Conservation (phyloP, 1,140 invertebrate species). For the Neodiprion fabricii region DNA sequence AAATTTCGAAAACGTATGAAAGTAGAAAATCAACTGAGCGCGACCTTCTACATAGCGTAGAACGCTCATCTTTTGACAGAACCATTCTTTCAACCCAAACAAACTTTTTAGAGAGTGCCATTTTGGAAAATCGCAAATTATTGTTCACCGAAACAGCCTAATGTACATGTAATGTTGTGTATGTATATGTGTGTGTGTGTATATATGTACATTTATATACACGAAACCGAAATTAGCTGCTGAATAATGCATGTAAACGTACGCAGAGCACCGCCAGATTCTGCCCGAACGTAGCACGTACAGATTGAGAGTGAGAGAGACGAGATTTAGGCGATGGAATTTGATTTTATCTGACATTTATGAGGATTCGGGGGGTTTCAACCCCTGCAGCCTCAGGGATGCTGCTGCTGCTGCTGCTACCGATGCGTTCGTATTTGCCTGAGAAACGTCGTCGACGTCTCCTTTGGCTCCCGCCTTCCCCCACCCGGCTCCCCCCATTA, state of each 20-base stretch:
- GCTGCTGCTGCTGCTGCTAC: slow-evolving; percentile 4
- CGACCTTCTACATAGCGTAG: no score
- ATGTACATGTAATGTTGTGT: no score
- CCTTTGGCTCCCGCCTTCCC: slow-evolving; percentile 36
- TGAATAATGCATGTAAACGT: slow-evolving; percentile 54
- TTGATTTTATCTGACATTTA: slow-evolving; percentile 56
- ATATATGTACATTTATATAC: no score
- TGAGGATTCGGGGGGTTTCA: slow-evolving; percentile 37
- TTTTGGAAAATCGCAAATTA: no score
- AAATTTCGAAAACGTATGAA: no score
- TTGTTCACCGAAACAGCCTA: no score
- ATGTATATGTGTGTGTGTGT: no score
- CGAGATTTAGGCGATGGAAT: slow-evolving; percentile 8
- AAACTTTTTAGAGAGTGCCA: no score
- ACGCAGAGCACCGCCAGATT: neutral
- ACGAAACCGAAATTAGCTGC: slow-evolving; percentile 48
- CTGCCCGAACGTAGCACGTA: neutral
- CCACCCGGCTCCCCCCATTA: slow-evolving; percentile 41
- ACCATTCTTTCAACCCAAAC: no score
- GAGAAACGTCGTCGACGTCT: neutral
- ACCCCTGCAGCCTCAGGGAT: neutral
- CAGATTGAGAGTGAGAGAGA: no score
- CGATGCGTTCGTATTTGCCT: slow-evolving; percentile 3
- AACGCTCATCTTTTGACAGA: no score
- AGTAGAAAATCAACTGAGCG: no score